A percentile compares a stretch with the other conserved stretches of the same genome.
Evolutionary conservation across 2,113 vertebrate genomes (phyloP).

Genomic region (Dasyurus viverrinus): DNA sequence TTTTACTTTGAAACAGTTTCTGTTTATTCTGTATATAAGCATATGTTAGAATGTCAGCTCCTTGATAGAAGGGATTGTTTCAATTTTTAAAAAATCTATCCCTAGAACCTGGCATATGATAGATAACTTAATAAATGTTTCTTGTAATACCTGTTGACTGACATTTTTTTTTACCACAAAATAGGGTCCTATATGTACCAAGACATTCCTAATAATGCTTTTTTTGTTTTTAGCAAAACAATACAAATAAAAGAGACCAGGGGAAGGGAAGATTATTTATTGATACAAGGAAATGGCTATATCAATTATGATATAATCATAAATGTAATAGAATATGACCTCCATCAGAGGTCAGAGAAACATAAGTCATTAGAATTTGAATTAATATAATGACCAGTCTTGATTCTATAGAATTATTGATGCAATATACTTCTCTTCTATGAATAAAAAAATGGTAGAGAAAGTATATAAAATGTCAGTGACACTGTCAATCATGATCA

Average conservation of each 20-base stretch:
- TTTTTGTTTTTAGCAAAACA: background rate
- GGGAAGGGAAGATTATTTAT: background rate
- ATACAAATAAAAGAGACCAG: background rate
- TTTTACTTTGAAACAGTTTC: background rate
- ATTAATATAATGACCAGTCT: background rate
- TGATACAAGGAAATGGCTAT: background rate
- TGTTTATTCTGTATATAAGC: background rate
- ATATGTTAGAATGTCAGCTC: background rate
- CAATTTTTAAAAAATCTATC: background rate
- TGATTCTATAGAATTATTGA: background rate
- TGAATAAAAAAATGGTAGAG: background rate
- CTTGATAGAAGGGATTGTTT: background rate
- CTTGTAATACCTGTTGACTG: background rate
- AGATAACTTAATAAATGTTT: background rate
- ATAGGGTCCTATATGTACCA: background rate
- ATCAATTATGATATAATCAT: background rate
- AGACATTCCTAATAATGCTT: background rate
- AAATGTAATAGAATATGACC: background rate
- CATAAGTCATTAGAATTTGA: background rate
- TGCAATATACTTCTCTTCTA: background rate
- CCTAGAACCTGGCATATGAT: background rate
- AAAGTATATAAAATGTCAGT: background rate
- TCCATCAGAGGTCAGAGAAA: background rate
- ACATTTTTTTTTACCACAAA: background rate
- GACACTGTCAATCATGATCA: background rate